Percentiles rank a stretch among this genome's conserved stretches.
Evolutionary conservation across 2,113 vertebrate genomes (phyloP).

Genomic region (Physeter macrocephalus): DNA sequence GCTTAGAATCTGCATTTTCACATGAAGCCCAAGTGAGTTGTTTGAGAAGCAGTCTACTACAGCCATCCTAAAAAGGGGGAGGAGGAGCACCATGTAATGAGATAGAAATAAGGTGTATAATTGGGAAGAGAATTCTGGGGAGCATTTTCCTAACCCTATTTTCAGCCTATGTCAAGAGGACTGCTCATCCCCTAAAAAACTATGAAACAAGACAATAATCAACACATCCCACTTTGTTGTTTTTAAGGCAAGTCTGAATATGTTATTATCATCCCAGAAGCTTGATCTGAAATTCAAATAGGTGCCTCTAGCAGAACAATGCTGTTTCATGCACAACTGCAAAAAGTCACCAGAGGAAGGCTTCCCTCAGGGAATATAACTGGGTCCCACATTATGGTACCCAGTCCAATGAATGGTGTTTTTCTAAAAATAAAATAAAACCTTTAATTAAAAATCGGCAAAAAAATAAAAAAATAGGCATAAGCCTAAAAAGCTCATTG

Average conservation of each 20-base stretch:
- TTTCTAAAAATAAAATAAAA: background rate
- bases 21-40: background rate
- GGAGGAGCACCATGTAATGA: too few species aligned
- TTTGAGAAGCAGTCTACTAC: background rate
- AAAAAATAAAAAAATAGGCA: background rate
- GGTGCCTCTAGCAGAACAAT: background rate
- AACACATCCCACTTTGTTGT: background rate
- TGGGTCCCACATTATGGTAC: background rate
- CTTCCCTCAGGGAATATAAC: background rate
- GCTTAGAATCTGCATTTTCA: background rate
- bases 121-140: background rate
- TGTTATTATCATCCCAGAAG: background rate
- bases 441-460: slow-evolving; percentile 2
- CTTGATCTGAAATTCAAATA: background rate
- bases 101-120: accelerated
- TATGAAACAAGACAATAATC: background rate
- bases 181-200: background rate
- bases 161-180: background rate
- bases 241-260: background rate
- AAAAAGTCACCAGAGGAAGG: background rate
- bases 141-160: background rate
- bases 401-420: background rate
- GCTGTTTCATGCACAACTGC: background rate
- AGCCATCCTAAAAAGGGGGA: background rate
- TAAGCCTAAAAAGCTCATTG: background rate